Evolutionary conservation across 2,797 vertebrate genomes (phyloP).

Genomic region (Muraenolepis orangiensis): DNA sequence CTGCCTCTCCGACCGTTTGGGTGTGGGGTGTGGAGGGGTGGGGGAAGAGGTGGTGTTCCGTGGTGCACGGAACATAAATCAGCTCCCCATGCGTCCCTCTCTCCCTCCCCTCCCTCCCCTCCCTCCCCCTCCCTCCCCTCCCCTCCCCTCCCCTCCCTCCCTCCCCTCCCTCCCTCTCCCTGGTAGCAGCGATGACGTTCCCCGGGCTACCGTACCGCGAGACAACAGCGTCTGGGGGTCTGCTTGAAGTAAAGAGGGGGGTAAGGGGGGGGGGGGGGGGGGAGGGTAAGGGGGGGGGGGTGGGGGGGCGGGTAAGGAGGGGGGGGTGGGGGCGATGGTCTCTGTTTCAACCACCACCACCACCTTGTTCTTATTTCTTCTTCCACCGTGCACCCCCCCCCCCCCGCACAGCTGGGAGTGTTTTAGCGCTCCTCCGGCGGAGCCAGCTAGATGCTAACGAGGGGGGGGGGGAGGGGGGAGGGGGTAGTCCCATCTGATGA

Average conservation of each 20-base stretch:
- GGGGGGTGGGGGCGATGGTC: neutral
- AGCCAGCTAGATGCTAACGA: conserved; percentile 50
- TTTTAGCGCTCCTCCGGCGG: conserved; percentile 47
- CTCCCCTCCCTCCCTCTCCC: conserved; percentile 3
- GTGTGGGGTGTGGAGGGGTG: conserved; percentile 12
- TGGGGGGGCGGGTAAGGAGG: no score
- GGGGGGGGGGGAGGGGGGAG: no score
- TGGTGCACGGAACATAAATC: conserved; percentile 34
- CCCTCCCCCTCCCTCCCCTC: conserved; percentile 5
- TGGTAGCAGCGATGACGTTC: conserved; percentile 29
- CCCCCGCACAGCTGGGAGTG: conserved; percentile 49
- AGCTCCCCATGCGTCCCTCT: no score
- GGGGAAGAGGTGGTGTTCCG: conserved; percentile 23
- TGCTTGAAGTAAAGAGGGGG: no score
- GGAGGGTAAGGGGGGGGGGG: neutral
- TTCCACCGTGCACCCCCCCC: conserved; percentile 25
- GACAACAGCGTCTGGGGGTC: no score
- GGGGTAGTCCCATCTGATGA: conserved; percentile 40
- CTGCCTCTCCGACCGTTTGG: no score
- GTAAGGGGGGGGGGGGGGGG: no score
- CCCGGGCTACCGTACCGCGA: conserved; percentile 17
- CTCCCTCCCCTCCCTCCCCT: conserved; percentile 2
- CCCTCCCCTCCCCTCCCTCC: conserved; percentile 4
- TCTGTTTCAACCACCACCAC: neutral
- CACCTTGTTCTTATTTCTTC: neutral